Evolutionary conservation across 2,797 vertebrate genomes (phyloP).

Genomic region (Orestias chungarensis): DNA sequence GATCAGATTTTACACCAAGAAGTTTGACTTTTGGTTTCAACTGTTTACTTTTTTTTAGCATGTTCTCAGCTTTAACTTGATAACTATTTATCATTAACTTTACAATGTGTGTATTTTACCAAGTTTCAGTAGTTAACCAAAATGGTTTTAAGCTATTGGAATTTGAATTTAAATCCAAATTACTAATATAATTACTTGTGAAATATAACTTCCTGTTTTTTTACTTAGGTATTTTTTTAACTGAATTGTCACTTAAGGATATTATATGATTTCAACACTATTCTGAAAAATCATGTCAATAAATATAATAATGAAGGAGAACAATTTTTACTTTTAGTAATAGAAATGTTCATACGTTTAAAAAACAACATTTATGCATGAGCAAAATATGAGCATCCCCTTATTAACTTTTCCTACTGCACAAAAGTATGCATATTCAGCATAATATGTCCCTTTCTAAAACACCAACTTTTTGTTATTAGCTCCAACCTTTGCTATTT

Average conservation of each 20-base stretch:
- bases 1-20: conserved; percentile 22
- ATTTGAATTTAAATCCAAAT: background rate
- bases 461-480: background rate
- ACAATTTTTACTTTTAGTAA: too few relatives aligned
- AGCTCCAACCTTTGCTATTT: background rate
- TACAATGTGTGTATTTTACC: background rate
- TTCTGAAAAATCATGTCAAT: background rate
- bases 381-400: background rate
- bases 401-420: background rate
- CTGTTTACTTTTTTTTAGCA: background rate
- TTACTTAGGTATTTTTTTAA: background rate
- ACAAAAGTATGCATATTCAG: background rate
- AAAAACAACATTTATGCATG: background rate
- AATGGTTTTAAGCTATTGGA: background rate
- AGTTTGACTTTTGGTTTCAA: conserved; percentile 15
- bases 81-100: conserved; percentile 2
- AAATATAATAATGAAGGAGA: background rate
- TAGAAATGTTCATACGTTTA: too few relatives aligned
- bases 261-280: background rate
- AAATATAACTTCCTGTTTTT: background rate
- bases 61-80: background rate
- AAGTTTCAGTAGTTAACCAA: background rate
- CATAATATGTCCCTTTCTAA: background rate
- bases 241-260: background rate
- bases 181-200: background rate